Evolutionary conservation across 2,888 invertebrate genomes (phyloP).

Genomic region (Lasioglossum oenotherae): DNA sequence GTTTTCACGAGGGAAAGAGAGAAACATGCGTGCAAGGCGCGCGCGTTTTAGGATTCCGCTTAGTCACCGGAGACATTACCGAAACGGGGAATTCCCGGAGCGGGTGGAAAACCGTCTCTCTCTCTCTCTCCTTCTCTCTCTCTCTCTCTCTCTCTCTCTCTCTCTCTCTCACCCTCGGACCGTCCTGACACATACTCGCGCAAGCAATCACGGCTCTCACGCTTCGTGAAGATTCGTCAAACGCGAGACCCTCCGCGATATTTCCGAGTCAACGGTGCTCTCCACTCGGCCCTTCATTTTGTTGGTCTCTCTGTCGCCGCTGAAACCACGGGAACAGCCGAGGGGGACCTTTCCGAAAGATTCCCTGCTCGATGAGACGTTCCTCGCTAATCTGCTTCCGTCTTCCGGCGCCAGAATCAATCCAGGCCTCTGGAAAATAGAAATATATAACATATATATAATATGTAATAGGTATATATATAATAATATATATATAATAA

Average conservation of each 20-base stretch:
- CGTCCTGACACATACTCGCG: conserved; percentile 51
- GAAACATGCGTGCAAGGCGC: background rate
- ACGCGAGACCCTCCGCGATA: conserved; percentile 68
- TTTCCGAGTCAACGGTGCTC: conserved; percentile 69
- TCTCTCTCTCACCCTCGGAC: conserved; percentile 25
- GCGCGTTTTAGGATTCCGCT: background rate
- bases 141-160: background rate
- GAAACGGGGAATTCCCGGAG: conserved; percentile 34
- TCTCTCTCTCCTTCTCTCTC: background rate
- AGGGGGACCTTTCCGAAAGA: conserved; percentile 61
- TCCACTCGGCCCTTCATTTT: conserved; percentile 55
- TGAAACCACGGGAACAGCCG: conserved; percentile 48
- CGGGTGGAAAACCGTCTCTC: conserved; percentile 14
- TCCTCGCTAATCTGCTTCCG: conserved; percentile 64
- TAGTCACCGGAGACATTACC: background rate
- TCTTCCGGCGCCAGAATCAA: conserved; percentile 11
- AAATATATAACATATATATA: too few species aligned
- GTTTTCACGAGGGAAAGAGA: conserved; percentile 10
- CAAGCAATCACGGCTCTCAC: conserved; percentile 58
- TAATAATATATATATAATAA: too few species aligned
- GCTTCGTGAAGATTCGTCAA: conserved; percentile 60
- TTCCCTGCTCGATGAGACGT: conserved; percentile 60
- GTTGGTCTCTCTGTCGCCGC: conserved; percentile 40
- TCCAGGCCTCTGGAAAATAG: background rate
- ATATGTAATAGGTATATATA: too few species aligned